Conservation (phyloP, 2,113 vertebrate genomes). For the Fulmarus glacialis region DNA sequence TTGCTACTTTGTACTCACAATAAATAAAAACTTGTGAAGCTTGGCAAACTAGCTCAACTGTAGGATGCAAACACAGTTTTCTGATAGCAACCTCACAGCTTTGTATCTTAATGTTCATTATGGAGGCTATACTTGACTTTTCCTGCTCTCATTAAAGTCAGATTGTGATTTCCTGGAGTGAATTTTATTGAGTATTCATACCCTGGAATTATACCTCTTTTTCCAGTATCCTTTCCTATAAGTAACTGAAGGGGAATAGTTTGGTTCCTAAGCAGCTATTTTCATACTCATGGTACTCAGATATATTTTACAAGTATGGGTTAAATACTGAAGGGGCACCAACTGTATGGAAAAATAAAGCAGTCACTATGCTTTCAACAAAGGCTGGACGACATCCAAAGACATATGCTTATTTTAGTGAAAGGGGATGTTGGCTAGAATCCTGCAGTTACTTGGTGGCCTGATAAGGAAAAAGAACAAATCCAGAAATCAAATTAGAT, state of each 20-base stretch:
- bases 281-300: background rate
- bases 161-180: background rate
- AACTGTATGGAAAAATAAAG: background rate
- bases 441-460: background rate
- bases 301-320: background rate
- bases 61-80: background rate
- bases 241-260: background rate
- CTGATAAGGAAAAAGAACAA: slow-evolving; percentile 5
- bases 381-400: slow-evolving; percentile 10
- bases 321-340: background rate
- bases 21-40: background rate
- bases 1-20: background rate
- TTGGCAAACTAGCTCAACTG: background rate
- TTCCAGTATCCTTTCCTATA: background rate
- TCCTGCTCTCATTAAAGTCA: background rate
- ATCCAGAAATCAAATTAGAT: slow-evolving; percentile 8
- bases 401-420: background rate
- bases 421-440: background rate
- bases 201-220: background rate
- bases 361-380: background rate
- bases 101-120: background rate
- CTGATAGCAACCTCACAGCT: background rate
- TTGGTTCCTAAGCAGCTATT: background rate
- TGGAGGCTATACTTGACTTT: background rate
- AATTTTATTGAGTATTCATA: background rate